Conservation (phyloP, 2,113 vertebrate genomes). For the Anas platyrhynchos region DNA sequence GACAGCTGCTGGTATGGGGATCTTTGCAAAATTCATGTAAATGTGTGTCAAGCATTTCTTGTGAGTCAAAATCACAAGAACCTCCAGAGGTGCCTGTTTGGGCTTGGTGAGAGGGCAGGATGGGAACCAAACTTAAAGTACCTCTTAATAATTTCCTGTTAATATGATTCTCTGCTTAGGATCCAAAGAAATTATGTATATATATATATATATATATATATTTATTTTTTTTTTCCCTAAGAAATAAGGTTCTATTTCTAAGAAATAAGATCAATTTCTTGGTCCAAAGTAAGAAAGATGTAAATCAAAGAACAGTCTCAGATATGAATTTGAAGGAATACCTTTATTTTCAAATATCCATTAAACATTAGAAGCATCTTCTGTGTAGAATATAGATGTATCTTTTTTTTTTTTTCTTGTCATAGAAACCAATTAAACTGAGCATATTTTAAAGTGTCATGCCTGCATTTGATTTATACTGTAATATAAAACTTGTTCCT, state of each 20-base stretch:
- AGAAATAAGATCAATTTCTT: not conserved
- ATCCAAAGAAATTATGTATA: not conserved
- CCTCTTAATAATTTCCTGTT: not conserved
- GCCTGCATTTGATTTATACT: not conserved
- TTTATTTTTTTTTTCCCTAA: not conserved
- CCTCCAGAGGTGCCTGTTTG: not conserved
- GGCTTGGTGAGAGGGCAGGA: not conserved
- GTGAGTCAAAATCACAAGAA: not conserved
- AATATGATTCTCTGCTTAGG: not conserved
- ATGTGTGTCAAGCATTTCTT: not conserved
- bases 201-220: not conserved
- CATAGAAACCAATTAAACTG: not conserved
- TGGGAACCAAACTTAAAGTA: not conserved
- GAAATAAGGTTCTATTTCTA: too few relatives aligned
- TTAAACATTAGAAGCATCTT: not conserved
- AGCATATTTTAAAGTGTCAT: not conserved
- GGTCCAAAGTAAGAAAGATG: not conserved
- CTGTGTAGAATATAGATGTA: not conserved
- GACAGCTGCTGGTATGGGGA: not conserved
- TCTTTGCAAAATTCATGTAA: not conserved
- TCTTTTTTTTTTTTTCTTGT: not conserved
- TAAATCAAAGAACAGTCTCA: not conserved
- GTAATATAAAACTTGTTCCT: not conserved
- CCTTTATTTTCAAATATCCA: not conserved
- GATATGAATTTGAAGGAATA: not conserved